Evolutionary conservation across 1,140 invertebrate species (phyloP).

Genomic region (Ceratina japonica): DNA sequence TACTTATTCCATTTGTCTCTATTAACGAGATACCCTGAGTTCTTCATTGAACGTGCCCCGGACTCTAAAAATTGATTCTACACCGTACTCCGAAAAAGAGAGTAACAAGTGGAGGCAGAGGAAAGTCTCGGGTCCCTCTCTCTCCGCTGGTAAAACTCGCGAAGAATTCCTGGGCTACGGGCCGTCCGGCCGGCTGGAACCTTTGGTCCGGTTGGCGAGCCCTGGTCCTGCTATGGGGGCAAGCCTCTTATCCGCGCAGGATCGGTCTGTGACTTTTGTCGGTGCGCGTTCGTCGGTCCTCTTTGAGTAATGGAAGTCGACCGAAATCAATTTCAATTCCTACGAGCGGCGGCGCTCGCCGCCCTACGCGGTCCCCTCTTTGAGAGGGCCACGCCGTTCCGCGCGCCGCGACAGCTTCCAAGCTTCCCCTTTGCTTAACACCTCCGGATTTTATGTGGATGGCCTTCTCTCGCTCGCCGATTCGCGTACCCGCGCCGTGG

Average conservation of each 20-base stretch:
- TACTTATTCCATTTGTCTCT: no score
- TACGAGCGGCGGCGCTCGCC: constrained; percentile 38
- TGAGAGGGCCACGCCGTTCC: constrained; percentile 25
- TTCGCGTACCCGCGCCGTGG: background rate
- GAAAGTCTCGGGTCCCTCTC: constrained; percentile 54
- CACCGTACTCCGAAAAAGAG: constrained; percentile 12
- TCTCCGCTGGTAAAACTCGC: constrained; percentile 70
- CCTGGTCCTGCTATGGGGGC: constrained; percentile 48
- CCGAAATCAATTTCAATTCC: constrained; percentile 74
- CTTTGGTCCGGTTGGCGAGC: constrained; percentile 52
- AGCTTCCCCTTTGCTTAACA: constrained; percentile 53
- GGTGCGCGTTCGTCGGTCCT: constrained; percentile 65
- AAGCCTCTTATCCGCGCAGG: constrained; percentile 67
- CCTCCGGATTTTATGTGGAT: constrained; percentile 51
- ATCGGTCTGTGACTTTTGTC: constrained; percentile 72
- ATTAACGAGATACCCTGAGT: no score
- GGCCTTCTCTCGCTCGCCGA: constrained; percentile 11
- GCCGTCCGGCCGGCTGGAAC: constrained; percentile 57
- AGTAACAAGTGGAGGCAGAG: constrained; percentile 21
- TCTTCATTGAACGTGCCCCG: no score
- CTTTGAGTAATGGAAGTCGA: constrained; percentile 73
- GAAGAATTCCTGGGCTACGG: constrained; percentile 68
- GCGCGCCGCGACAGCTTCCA: constrained; percentile 19
- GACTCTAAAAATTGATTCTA: constrained; percentile 39
- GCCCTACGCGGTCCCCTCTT: constrained; percentile 41